Evolutionary conservation across 2,113 vertebrate genomes (phyloP).

Genomic region (Raja brachyura): DNA sequence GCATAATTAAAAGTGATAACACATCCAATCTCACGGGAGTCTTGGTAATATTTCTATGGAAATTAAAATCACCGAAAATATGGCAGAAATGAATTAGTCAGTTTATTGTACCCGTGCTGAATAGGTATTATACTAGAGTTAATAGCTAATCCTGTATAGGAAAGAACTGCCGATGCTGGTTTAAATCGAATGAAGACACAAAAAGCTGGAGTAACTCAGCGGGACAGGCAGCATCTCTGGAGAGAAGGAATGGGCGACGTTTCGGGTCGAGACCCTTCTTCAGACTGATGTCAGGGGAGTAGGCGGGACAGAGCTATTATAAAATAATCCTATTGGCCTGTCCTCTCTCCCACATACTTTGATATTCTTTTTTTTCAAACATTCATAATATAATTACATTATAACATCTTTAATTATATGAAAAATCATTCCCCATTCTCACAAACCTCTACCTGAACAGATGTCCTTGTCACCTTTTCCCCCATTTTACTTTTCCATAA

Average conservation of each 20-base stretch:
- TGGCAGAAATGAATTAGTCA: background rate
- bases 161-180: no score
- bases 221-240: no score
- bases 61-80: background rate
- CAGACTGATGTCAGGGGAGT: no score
- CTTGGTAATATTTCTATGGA: background rate
- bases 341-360: background rate
- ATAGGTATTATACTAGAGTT: background rate
- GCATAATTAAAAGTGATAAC: background rate
- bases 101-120: background rate
- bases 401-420: background rate
- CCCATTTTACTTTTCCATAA: background rate
- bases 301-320: no score
- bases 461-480: background rate
- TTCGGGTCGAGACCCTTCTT: no score
- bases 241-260: no score
- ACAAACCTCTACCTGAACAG: background rate
- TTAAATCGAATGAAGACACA: no score
- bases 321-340: background rate
- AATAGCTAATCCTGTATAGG: no score
- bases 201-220: no score
- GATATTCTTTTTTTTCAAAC: background rate
- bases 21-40: background rate
- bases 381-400: background rate
- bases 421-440: background rate